Conservation (phyloP, 2,797 vertebrate genomes). For the Leuciscus waleckii region DNA sequence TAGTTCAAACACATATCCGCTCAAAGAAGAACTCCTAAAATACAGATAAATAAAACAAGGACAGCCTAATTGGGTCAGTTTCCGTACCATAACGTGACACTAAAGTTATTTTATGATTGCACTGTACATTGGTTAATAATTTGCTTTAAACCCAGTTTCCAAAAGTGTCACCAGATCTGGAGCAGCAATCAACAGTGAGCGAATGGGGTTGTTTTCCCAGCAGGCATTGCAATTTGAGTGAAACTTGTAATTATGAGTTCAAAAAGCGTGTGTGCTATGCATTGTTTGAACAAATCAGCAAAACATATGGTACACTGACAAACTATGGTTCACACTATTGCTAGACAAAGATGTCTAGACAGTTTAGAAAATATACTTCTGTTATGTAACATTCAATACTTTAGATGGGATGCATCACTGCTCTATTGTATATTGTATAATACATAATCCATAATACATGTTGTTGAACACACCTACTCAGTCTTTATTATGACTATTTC, state of each 20-base stretch:
- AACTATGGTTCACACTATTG: not conserved
- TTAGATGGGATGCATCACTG: not conserved
- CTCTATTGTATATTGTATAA: no score
- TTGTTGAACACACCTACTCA: not conserved
- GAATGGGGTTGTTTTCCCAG: constrained; percentile 17
- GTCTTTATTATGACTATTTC: not conserved
- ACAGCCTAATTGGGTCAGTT: not conserved
- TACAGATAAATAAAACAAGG: not conserved
- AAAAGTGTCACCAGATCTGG: constrained; percentile 29
- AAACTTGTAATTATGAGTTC: constrained; percentile 4
- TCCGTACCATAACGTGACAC: not conserved
- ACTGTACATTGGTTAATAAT: constrained; percentile 41
- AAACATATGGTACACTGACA: constrained; percentile 20
- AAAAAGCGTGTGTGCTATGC: not conserved
- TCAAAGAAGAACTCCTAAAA: not conserved
- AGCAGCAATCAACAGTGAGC: constrained; percentile 2
- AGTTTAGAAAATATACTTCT: not conserved
- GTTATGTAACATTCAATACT: not conserved
- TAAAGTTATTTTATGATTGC: constrained; percentile 25
- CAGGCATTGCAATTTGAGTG: not conserved
- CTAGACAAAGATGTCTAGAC: not conserved
- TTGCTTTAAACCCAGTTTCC: constrained; percentile 42
- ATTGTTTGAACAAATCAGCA: not conserved
- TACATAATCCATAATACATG: no score
- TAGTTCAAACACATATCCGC: not conserved